Evolutionary conservation across 1,140 invertebrate genomes (phyloP), one percentile per base, ranked within the genome.

Genomic region (Drosophila bocqueti): DNA sequence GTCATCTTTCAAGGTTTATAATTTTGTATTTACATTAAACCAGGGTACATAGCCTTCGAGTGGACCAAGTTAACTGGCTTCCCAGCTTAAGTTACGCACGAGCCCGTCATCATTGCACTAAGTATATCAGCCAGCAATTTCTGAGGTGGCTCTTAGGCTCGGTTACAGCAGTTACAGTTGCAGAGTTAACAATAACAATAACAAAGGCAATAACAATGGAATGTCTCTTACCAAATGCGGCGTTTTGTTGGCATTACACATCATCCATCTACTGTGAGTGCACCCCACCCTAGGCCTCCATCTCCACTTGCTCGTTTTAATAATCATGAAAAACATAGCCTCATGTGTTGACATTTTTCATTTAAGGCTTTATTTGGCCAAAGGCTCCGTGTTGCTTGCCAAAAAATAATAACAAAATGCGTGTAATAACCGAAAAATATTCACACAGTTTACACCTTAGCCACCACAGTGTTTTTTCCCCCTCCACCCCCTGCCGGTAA

Each of bases 361-460:
- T 87, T 82, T 62, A 58, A 72, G 62, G 64, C 84, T 89, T 72
- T 89, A 84, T 87, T 87, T 84, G 83, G 83, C 76, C 59, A 76
- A 86, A 74, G 52, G 61, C 54, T 47, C 71, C 49, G 65, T 79
- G 80, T 87, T 62, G 62, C 78, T 87, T 74, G 81, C 80, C 87
- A 86, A 84, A 73, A 59, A 73, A 72, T 73, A 73, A 76, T 79
- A 79, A 55, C 67, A 66, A 80, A 82, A 82, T 80, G 80, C 85
- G 84, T 89, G 77, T 90, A 89, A 89, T 89, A 76, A 79, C 81
- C 76, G 73, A 68, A 84, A 87, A 89, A 87, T 87, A 89, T 87
- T 89, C 84, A 89, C 84, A 89, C 81, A 79, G 60, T 79, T 79
- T 79, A 72, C 76, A 87, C 84, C 76, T 89, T 47, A 69, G 62